phyloP scores from a whole-genome alignment of 2,797 vertebrate species.

The Austrolebias charrua region DNA sequence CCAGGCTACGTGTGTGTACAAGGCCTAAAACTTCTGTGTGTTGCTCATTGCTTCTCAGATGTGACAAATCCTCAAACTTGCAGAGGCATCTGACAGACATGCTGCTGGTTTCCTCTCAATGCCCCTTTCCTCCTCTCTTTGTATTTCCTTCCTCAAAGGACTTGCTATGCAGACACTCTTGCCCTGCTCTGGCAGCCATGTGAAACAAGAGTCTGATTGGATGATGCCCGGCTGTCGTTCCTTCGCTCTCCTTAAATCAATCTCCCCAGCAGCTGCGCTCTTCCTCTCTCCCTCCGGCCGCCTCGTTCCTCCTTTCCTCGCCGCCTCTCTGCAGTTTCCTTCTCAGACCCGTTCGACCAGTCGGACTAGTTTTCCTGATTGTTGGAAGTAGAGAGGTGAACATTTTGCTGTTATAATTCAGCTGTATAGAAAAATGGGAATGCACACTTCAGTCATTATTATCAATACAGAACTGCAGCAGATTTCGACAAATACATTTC shows the following conservation, averaged over 20 bases:
- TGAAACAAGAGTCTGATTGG: conserved; percentile 60
- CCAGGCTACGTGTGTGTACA: too few relatives aligned
- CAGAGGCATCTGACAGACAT: conserved; percentile 43
- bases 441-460: not conserved
- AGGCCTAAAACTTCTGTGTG: conserved; percentile 4
- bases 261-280: conserved; percentile 48
- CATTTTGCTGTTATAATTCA: conserved; percentile 9
- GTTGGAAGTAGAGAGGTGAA: conserved; percentile 11
- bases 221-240: conserved; percentile 54
- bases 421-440: not conserved
- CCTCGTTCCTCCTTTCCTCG: conserved; percentile 23
- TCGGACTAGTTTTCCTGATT: conserved; percentile 52
- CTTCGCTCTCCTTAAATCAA: conserved; percentile 63
- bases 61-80: conserved; percentile 27
- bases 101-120: conserved; percentile 33
- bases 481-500: not conserved
- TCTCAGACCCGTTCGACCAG: conserved; percentile 50
- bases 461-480: conserved; percentile 3
- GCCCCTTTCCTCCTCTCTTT: conserved; percentile 27
- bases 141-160: conserved; percentile 35
- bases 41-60: conserved; percentile 16
- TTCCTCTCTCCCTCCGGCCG: conserved; percentile 9
- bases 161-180: conserved; percentile 29
- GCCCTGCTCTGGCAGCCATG: conserved; percentile 43
- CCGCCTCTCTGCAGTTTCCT: conserved; percentile 9